Evolutionary conservation across 2,113 vertebrate genomes (phyloP).

Genomic region (Sphyrna mokarran): DNA sequence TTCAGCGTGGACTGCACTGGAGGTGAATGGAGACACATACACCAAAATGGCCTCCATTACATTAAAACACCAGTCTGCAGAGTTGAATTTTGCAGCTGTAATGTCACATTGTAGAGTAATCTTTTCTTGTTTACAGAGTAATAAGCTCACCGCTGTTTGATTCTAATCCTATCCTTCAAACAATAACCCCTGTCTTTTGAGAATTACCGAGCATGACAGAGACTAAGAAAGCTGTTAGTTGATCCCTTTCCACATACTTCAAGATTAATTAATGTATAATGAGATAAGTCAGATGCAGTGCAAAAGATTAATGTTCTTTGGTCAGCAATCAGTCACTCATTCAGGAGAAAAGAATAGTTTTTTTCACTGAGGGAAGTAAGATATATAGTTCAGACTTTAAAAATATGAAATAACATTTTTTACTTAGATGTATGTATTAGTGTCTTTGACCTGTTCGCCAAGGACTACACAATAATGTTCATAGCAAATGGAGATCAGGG

Average conservation of each 20-base stretch:
- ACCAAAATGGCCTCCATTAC: neutral
- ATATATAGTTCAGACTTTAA: neutral
- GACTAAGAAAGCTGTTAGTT: neutral
- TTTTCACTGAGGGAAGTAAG: neutral
- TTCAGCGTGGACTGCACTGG: no score
- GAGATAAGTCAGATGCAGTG: no score
- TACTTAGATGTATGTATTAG: neutral
- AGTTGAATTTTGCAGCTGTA: neutral
- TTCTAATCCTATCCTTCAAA: neutral
- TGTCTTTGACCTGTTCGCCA: neutral
- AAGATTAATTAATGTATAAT: slow-evolving; percentile 18
- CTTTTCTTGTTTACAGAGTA: neutral
- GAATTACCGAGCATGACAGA: neutral
- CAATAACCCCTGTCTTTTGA: neutral
- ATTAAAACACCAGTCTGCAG: neutral
- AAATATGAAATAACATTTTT: neutral
- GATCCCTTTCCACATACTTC: neutral
- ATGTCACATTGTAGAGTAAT: neutral
- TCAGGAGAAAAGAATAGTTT: neutral
- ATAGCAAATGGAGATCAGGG: neutral
- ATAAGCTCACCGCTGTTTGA: neutral
- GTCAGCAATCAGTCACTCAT: slow-evolving; percentile 23
- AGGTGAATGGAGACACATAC: neutral
- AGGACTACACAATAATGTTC: neutral
- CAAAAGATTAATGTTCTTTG: slow-evolving; percentile 24